Evolutionary conservation across 1,140 invertebrate genomes (phyloP).

Genomic region (Agrypnia vestita): DNA sequence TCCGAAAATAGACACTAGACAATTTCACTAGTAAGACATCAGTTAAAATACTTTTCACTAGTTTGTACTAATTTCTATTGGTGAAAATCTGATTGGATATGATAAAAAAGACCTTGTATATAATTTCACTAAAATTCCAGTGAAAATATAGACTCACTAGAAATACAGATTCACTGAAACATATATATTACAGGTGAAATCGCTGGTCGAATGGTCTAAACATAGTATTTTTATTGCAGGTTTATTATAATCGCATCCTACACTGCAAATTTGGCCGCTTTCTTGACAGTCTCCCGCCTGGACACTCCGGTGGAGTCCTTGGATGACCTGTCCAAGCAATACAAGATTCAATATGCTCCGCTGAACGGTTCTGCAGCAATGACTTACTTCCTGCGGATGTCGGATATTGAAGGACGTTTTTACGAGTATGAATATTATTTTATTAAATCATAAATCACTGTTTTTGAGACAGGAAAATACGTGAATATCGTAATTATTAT

Average conservation of each 20-base stretch:
- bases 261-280: constrained; percentile 96
- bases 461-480: too few relatives aligned
- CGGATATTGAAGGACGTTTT: constrained; percentile 94
- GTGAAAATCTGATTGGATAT: too few relatives aligned
- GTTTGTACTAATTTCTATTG: too few relatives aligned
- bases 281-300: constrained; percentile 92
- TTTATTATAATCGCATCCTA: constrained; percentile 99
- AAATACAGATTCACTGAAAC: too few relatives aligned
- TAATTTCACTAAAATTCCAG: too few relatives aligned
- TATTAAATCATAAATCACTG: neutral
- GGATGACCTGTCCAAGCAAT: constrained; percentile 95
- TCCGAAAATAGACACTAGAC: too few relatives aligned
- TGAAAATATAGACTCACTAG: too few relatives aligned
- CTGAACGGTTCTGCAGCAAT: constrained; percentile 88
- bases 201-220: neutral
- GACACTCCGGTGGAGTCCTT: constrained; percentile 94
- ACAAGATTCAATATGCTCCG: constrained; percentile 96
- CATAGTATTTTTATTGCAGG: constrained; percentile 54
- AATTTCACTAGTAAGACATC: too few relatives aligned
- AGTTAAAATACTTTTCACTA: too few relatives aligned
- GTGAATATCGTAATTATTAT: too few relatives aligned
- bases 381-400: constrained; percentile 97
- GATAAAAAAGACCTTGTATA: too few relatives aligned
- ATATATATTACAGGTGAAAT: too few relatives aligned
- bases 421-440: constrained; percentile 82